phyloP scores from a whole-genome alignment of 37 sponge, comb jelly and placozoan genomes.

The Theonella swinhoei region DNA sequence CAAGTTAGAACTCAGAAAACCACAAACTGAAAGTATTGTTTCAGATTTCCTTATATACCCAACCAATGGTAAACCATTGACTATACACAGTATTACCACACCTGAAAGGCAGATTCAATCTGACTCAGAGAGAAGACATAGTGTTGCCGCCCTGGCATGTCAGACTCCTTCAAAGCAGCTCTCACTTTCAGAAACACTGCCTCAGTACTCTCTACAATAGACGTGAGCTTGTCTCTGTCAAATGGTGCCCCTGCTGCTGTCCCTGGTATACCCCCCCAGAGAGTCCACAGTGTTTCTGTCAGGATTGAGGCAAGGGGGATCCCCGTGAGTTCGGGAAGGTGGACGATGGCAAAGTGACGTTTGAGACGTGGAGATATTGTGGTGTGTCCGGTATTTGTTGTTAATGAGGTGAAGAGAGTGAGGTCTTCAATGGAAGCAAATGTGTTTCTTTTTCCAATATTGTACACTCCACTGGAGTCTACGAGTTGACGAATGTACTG shows the following conservation, averaged over 20 bases:
- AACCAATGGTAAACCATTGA: no score
- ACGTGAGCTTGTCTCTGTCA: neutral
- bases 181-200: slow-evolving; percentile 10
- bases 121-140: slow-evolving; percentile 69
- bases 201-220: neutral
- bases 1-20: no score
- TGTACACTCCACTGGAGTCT: slow-evolving; percentile 76
- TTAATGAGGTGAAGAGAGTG: slow-evolving; percentile 49
- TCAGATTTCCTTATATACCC: no score
- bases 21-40: no score
- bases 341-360: slow-evolving; percentile 74
- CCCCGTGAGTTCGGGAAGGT: slow-evolving; percentile 19
- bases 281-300: neutral
- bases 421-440: slow-evolving; percentile 80
- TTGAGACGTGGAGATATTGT: slow-evolving; percentile 16
- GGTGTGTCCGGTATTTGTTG: neutral
- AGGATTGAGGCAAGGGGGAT: neutral
- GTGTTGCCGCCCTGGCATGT: slow-evolving; percentile 73
- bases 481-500: slow-evolving; percentile 84
- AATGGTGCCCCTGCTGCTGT: neutral
- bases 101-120: slow-evolving; percentile 60
- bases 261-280: neutral
- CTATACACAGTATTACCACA: no score
- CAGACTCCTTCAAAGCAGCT: slow-evolving; percentile 29
- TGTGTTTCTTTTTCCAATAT: slow-evolving; percentile 68